Percentiles rank a stretch among this genome's conserved stretches.
Conservation (phyloP, 1,140 invertebrate species). For the Cydia strobilella region DNA sequence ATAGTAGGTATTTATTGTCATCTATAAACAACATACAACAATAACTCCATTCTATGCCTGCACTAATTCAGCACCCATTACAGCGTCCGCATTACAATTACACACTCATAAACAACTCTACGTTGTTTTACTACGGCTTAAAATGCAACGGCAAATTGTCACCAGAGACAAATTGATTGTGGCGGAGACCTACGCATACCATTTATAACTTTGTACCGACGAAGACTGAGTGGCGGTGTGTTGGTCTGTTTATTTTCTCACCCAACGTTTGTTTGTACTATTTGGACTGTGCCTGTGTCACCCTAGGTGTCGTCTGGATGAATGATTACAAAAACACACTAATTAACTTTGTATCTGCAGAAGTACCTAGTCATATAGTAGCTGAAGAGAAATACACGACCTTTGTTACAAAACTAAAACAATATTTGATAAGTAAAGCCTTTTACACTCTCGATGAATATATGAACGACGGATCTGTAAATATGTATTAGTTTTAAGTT, state of each 20-base stretch:
- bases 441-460: no score
- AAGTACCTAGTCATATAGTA: no score
- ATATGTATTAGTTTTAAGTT: no score
- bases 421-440: no score
- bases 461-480: no score
- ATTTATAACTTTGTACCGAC: constrained; percentile 2
- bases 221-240: constrained; percentile 5
- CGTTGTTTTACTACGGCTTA: not conserved
- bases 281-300: not conserved
- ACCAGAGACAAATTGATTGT: constrained; percentile 1
- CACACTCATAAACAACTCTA: not conserved
- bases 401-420: no score
- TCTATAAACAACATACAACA: not conserved
- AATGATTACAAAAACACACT: no score
- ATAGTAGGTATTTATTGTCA: no score
- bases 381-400: no score
- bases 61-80: constrained; percentile 4
- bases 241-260: not conserved
- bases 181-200: not conserved
- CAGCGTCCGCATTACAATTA: not conserved
- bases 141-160: not conserved
- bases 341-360: no score
- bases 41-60: not conserved
- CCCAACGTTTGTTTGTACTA: not conserved
- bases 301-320: no score